A percentile compares a stretch with the other conserved stretches of the same genome.
phyloP scores from a whole-genome alignment of 2,113 vertebrate species.

The Pelecanoides urinatrix region DNA sequence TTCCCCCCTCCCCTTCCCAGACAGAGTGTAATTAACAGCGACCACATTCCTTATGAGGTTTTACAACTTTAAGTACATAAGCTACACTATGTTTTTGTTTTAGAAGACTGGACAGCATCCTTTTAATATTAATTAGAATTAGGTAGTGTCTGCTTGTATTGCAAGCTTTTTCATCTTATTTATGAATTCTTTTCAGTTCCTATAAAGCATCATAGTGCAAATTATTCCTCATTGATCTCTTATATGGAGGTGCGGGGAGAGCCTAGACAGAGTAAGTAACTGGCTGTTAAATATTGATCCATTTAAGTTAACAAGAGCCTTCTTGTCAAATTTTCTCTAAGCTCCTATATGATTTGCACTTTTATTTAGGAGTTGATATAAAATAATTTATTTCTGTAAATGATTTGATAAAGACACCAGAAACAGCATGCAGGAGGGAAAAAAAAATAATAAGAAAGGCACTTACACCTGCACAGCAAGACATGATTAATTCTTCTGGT shows the following conservation, averaged over 20 bases:
- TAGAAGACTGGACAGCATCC: neutral
- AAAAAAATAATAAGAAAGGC: neutral
- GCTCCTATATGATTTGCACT: neutral
- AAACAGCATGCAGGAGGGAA: neutral
- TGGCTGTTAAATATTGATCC: constrained; percentile 20
- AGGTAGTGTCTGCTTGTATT: neutral
- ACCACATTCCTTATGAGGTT: neutral
- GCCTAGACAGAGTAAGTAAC: neutral
- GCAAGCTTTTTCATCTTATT: neutral
- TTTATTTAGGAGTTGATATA: neutral
- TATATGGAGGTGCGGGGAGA: neutral
- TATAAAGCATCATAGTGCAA: constrained; percentile 4
- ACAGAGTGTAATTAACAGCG: neutral
- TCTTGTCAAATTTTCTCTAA: neutral
- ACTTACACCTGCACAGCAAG: neutral
- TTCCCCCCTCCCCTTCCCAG: neutral
- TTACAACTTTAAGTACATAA: neutral
- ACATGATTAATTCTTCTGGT: neutral
- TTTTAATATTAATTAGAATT: constrained; percentile 10
- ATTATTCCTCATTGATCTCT: constrained; percentile 35
- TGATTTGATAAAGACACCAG: neutral
- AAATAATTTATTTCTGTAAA: constrained; percentile 4
- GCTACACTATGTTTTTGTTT: neutral
- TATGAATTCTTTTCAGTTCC: neutral
- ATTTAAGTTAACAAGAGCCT: neutral